Evolutionary conservation across 1,140 invertebrate species (phyloP), one percentile per base, ranked within the genome.

Genomic region (Tetramorium alpestre): DNA sequence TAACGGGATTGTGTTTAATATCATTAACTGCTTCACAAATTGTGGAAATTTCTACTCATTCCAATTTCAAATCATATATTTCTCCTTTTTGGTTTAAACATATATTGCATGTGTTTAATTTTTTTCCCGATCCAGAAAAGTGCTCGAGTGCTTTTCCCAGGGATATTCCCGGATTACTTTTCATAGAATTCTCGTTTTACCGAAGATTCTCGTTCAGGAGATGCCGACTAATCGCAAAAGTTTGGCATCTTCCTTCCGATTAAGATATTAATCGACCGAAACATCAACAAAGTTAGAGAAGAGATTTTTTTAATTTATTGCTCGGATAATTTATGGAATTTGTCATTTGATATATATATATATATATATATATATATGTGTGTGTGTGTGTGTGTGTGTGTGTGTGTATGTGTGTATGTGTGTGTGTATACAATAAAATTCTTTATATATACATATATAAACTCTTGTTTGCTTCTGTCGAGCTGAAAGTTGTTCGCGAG

Each of bases 141-240:
- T 6, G 16, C n/a, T 4, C 22, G 22, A n/a, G 28, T 7, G 2
- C 22, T 77, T 18, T 62, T 8, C 8, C 10, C 3, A 0, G n/a
- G 8, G 22, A 62, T 16, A 81, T 41, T 7, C 4, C n/a, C 0
- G 10, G 4, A 22, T 67, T 69, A 69, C 13, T 47, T 60, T 60
- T 25, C 41, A 28, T 60, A 44, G 18, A 33, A 73, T 28, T 25
- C 25, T 84, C 41, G 41, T 84, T 84, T 49, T 47, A 47, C 25
- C 65, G 56, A 18, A 22, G n/a, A 58, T 13, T 28, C 44, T 75
- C 38, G 49, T 70, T 82, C 13, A 41, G 10, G 16, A 54, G 16
- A 54, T 10, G 54, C 7, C 13, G 25, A 11, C 18, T 82, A 73
- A 82, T 82, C 67, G 25, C 18, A 18, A 73, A 84, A 84, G 69